Evolutionary conservation across 2,113 vertebrate genomes (phyloP), one percentile per base, ranked within the genome.

Genomic region (Zosterops borbonicus): DNA sequence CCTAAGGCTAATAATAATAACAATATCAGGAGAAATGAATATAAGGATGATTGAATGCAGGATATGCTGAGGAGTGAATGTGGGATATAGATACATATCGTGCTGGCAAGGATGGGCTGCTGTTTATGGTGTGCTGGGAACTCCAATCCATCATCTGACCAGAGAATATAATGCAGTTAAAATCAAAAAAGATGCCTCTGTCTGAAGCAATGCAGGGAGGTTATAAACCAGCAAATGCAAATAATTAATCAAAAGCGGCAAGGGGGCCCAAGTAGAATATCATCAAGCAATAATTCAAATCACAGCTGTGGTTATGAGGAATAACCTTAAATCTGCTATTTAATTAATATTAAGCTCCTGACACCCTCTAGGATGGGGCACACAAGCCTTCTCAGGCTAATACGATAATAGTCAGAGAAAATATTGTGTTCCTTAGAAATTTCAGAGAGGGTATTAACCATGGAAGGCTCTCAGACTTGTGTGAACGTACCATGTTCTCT

Each of bases 11-110:
- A 97, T 92, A 96, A 96, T 94, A 87, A 86, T 69, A 97, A 97
- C 95, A 94, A 55, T 96, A 98, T 97, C 75, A 93, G 85, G 94
- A 97, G 92, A 98, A 98, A 98, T 98, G 76, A 98, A 95, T 97
- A 88, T 94, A 44, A 94, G 96, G 91, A 95, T 98, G 98, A 98
- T 97, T 97, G 97, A 98, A 97, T 95, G 47, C 95, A 96, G 97
- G 96, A 97, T 89, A 62, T 29, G n/a, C 67, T 94, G 97, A 95
- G 83, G 55, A 95, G 83, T 55, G 87, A 94, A 76, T 92, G 67
- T 95, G 76, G 81, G 77, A 35, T 73, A 89, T 21, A 91, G 96
- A 97, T 97, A 56, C 50, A 11, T 79, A 97, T 96, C 95, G 4
- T 3, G 53, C 59, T 90, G 59, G 65, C 44, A 76, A 77, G 74